Percentiles rank a stretch among this genome's conserved stretches.
Evolutionary conservation across 2,113 vertebrate species (phyloP).

Genomic region (Lipophrys pholis): DNA sequence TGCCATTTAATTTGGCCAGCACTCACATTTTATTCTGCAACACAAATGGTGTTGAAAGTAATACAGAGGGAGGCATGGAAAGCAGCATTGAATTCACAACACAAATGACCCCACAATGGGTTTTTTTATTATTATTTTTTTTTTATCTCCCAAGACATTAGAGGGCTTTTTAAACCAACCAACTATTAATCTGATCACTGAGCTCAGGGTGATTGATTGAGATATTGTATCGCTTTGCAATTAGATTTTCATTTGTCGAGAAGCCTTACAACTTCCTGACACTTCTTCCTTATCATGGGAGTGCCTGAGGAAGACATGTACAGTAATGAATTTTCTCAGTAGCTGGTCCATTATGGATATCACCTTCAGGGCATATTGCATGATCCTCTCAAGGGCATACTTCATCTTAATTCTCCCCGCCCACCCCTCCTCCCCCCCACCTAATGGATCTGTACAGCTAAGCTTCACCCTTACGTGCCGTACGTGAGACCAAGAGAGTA

Average conservation of each 20-base stretch:
- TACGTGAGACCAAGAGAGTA: slow-evolving; percentile 46
- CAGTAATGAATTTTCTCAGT: slow-evolving; percentile 62
- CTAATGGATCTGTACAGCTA: slow-evolving; percentile 69
- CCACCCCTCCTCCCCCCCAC: background rate
- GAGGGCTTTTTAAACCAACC: slow-evolving; percentile 16
- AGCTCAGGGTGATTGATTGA: slow-evolving; percentile 61
- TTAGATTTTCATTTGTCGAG: slow-evolving; percentile 66
- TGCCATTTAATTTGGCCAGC: slow-evolving; percentile 92
- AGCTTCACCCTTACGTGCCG: slow-evolving; percentile 51
- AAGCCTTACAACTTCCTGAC: slow-evolving; percentile 61
- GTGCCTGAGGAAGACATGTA: slow-evolving; percentile 64
- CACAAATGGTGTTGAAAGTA: slow-evolving; percentile 80
- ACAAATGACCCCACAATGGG: slow-evolving; percentile 77
- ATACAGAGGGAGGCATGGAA: slow-evolving; percentile 73
- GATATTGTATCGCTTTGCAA: slow-evolving; percentile 63
- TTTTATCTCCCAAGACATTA: too few species aligned
- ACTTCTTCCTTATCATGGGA: slow-evolving; percentile 47
- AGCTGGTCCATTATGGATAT: slow-evolving; percentile 68
- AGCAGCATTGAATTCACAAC: slow-evolving; percentile 80
- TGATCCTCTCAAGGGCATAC: slow-evolving; percentile 64
- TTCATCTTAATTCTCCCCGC: slow-evolving; percentile 71
- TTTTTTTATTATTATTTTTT: slow-evolving; percentile 17
- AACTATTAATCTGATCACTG: slow-evolving; percentile 64
- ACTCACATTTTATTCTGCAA: slow-evolving; percentile 91
- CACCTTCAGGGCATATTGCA: slow-evolving; percentile 60